Evolutionary conservation across 2,113 vertebrate species (phyloP).

Genomic region (Myiozetetes cayanensis): DNA sequence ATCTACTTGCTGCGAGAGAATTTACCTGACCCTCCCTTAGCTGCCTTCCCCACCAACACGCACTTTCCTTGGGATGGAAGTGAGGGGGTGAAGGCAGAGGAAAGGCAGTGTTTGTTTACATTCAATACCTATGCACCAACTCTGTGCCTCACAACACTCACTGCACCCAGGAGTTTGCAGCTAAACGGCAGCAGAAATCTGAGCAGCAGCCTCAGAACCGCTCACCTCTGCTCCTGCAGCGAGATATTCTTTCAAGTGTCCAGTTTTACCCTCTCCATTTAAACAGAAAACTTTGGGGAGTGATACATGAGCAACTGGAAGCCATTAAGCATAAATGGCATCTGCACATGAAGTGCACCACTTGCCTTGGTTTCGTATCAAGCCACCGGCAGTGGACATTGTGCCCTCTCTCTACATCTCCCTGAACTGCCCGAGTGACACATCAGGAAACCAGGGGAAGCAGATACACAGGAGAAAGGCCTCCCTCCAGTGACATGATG

Average conservation of each 20-base stretch:
- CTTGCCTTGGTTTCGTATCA: neutral
- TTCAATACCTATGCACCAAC: neutral
- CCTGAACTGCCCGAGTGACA: neutral
- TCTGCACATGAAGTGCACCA: neutral
- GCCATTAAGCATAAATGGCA: neutral
- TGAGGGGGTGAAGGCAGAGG: slow-evolving; percentile 3
- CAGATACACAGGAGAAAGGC: slow-evolving; percentile 22
- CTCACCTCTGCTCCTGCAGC: neutral
- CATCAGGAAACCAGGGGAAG: neutral
- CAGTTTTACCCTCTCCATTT: neutral
- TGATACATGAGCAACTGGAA: neutral
- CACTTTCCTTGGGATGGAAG: neutral
- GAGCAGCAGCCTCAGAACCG: neutral
- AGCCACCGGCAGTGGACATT: neutral
- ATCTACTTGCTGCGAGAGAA: neutral
- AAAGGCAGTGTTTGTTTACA: neutral
- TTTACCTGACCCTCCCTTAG: neutral
- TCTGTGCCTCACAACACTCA: neutral
- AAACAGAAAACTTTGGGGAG: neutral
- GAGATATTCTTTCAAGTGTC: neutral
- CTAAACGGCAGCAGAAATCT: neutral
- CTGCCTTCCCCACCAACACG: neutral
- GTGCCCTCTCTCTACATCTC: neutral
- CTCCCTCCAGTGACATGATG: slow-evolving; percentile 35
- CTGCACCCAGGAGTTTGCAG: neutral